Conservation (phyloP, 2,888 invertebrate species). For the Synergus gifuensis region DNA sequence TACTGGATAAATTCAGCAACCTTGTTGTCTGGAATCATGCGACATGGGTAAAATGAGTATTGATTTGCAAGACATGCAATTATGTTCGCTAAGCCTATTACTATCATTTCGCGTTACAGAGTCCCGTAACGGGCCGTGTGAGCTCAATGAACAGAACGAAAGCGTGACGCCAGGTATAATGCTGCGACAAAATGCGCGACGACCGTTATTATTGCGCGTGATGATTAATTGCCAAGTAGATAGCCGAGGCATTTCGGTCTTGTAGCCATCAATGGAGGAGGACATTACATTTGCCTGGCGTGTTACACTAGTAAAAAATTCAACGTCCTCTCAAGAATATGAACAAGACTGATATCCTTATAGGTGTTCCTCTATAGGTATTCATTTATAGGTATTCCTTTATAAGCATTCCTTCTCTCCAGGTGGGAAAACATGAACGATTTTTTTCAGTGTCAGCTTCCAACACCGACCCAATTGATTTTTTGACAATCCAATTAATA, state of each 20-base stretch:
- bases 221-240: conserved; percentile 55
- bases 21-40: conserved; percentile 51
- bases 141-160: conserved; percentile 55
- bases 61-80: conserved; percentile 61
- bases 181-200: conserved; percentile 55
- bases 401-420: conserved; percentile 28
- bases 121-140: conserved; percentile 46
- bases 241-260: conserved; percentile 51
- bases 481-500: conserved; percentile 36
- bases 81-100: conserved; percentile 58
- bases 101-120: conserved; percentile 60
- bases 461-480: background rate
- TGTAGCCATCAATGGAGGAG: conserved; percentile 45
- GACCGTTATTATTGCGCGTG: conserved; percentile 51
- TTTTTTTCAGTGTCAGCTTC: background rate
- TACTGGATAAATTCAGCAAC: conserved; percentile 34
- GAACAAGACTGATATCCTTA: conserved; percentile 14
- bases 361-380: background rate
- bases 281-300: conserved; percentile 38
- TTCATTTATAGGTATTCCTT: background rate
- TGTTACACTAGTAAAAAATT: conserved; percentile 36
- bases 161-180: conserved; percentile 58
- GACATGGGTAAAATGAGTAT: conserved; percentile 56
- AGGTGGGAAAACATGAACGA: conserved; percentile 34
- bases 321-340: background rate